phyloP scores from a whole-genome alignment of 2,797 vertebrate genomes.

The Nyctibius grandis region DNA sequence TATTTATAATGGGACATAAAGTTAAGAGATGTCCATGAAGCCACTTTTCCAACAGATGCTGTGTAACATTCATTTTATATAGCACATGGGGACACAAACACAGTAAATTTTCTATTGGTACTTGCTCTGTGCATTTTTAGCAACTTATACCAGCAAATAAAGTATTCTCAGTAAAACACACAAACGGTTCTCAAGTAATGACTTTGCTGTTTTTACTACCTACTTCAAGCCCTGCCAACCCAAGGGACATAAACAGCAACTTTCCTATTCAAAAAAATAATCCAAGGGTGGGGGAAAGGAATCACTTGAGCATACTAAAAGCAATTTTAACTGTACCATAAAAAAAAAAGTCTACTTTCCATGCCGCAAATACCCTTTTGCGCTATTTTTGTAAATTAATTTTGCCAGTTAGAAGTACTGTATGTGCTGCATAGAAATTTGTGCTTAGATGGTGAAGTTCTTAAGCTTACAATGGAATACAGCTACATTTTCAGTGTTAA shows the following conservation, averaged over 20 bases:
- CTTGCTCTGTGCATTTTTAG: conserved; percentile 85
- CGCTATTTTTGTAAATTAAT: conserved; percentile 81
- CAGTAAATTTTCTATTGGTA: conserved; percentile 81
- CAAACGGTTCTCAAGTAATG: conserved; percentile 80
- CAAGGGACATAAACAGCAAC: conserved; percentile 71
- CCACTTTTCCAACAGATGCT: conserved; percentile 83
- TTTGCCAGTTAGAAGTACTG: conserved; percentile 77
- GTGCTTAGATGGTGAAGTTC: conserved; percentile 81
- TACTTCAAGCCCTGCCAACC: conserved; percentile 77
- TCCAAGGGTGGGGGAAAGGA: conserved; percentile 55
- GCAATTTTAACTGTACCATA: conserved; percentile 76
- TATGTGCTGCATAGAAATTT: conserved; percentile 80
- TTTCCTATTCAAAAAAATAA: conserved; percentile 66
- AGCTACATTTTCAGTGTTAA: conserved; percentile 82
- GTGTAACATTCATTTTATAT: conserved; percentile 82
- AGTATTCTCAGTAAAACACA: conserved; percentile 82
- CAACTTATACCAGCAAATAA: conserved; percentile 86
- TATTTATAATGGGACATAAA: conserved; percentile 83
- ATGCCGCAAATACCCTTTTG: conserved; percentile 75
- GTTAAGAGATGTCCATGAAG: conserved; percentile 78
- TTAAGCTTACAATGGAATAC: conserved; percentile 79
- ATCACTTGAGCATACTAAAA: conserved; percentile 67
- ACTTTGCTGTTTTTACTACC: conserved; percentile 81
- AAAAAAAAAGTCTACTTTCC: conserved; percentile 73
- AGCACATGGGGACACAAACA: conserved; percentile 77